These are phyloP conservation scores for Lasius fuliginosus DNA, from an alignment of 2,888 invertebrate genomes.

Conservation along the genomic window DNA sequence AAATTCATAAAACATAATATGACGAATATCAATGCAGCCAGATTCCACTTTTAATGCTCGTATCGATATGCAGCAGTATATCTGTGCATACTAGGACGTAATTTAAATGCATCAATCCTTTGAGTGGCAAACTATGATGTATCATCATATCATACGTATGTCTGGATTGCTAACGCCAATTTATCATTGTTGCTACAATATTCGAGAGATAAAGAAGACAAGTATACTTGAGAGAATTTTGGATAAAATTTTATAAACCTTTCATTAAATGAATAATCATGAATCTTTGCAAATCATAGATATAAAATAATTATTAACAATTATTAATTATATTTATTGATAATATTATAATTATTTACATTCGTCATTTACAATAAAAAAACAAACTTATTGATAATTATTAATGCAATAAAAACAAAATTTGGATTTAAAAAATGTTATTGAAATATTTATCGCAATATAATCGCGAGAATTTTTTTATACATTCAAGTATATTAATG, in stretches of 20 bases:
- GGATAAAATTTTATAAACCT: slow-evolving; percentile 10
- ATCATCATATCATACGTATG: slow-evolving; percentile 49
- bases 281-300: neutral
- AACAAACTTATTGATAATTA: no score
- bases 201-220: slow-evolving; percentile 46
- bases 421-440: neutral
- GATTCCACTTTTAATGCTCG: slow-evolving; percentile 39
- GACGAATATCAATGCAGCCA: neutral
- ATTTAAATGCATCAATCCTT: slow-evolving; percentile 56
- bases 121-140: slow-evolving; percentile 54
- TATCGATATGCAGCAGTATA: slow-evolving; percentile 51
- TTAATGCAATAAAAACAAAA: neutral
- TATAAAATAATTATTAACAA: neutral
- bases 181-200: slow-evolving; percentile 43
- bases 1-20: slow-evolving; percentile 47
- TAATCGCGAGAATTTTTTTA: neutral
- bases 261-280: neutral
- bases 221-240: slow-evolving; percentile 28
- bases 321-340: neutral
- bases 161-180: slow-evolving; percentile 36
- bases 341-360: no score
- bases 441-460: neutral
- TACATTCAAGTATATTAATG: neutral
- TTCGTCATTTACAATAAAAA: no score
- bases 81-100: slow-evolving; percentile 48